Evolutionary conservation across 2,888 invertebrate species (phyloP).

Genomic region (Clitarchus hookeri): DNA sequence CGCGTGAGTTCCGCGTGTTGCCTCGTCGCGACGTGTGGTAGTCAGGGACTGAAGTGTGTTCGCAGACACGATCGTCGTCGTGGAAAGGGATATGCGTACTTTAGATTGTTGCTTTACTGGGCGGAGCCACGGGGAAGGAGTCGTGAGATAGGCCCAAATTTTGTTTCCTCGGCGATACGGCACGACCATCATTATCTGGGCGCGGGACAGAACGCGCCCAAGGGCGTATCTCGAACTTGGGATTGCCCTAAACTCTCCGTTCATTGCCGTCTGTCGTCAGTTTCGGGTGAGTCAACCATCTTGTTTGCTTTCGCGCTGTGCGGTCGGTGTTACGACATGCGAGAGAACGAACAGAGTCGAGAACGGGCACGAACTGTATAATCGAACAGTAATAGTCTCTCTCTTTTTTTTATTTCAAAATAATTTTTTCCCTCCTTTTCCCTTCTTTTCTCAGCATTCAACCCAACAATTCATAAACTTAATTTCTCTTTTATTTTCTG

Average conservation of each 20-base stretch:
- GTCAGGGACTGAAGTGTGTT: background rate
- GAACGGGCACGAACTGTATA: no score
- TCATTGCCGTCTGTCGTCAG: background rate
- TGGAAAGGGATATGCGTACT: background rate
- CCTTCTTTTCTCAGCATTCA: no score
- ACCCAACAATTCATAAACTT: no score
- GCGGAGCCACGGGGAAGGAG: background rate
- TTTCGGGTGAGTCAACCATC: background rate
- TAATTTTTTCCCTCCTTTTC: no score
- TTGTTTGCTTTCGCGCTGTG: no score
- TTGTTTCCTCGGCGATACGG: background rate
- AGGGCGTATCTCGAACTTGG: background rate
- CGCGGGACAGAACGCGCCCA: background rate
- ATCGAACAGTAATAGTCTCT: no score
- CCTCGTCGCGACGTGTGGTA: background rate
- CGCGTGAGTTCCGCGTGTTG: background rate
- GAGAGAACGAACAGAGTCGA: no score
- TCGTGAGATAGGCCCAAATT: no score
- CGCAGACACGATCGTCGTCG: background rate
- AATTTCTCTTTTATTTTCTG: no score
- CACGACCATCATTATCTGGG: background rate
- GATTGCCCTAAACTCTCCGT: background rate
- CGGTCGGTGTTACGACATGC: no score
- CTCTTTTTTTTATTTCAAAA: no score
- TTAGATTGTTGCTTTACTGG: background rate